Base-by-base conservation (phyloP, 2,797 vertebrate genomes). In the Geotria australis region DNA sequence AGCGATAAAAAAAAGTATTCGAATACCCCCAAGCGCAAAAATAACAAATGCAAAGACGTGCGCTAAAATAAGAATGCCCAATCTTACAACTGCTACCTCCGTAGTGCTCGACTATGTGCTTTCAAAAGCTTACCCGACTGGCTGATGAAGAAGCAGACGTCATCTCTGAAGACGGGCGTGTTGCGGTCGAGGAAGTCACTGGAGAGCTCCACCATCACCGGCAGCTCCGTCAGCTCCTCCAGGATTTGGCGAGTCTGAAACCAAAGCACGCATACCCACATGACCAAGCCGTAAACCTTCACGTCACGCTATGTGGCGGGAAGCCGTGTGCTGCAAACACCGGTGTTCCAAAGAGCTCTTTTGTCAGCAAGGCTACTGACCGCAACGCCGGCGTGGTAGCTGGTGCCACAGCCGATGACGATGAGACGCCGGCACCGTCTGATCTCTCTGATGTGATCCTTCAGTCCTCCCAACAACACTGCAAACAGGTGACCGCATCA, bases 111-210 rank as follows among this genome's bases (percentile, higher is more conserved):
- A 38, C 24, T 5, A 38, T 2, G 5, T 24, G 24, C 24, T 38
- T 38, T 38, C 1, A 38, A 38, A 38, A 56, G 24, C 8, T 47
- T 64, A 95, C 88, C 88, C 73, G 91, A 98, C 61, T 98, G 88
- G 73, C 88, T 98, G 72, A 98, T 85, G 68, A 98, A 95, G 68
- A 98, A 98, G 73, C 91, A 98, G 62, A 96, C 88, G 1, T 98
- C 91, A 2, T 98, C 91, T 64, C 91, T 70, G 71, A 91, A 98
- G 63, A 98, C 91, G 0, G 91, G 91, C 0, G 91, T 98, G 74
- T 94, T 98, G 64, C 88, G 79, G 69, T 98, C 91, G 76, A 98
- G 66, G 71, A 98, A 98, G 70, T 98, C 91, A 4, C 91, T 96
- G 66, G 91, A 82, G 4, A 98, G 74, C 65, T 96, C 88, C 65